Conservation (phyloP, 2,797 vertebrate species). For the Vultur gryphus region DNA sequence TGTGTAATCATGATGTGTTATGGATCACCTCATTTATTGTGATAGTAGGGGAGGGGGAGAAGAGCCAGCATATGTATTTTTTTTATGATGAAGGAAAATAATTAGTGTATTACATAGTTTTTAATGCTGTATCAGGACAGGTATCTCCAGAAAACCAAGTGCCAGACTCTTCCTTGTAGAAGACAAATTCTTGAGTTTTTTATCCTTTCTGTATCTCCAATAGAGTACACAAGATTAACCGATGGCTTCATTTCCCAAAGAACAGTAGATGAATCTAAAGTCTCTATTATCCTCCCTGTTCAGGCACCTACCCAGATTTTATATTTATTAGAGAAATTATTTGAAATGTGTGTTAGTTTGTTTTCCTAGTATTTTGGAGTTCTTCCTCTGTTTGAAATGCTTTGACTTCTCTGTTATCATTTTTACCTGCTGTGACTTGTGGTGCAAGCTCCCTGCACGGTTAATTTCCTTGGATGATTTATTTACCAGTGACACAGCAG, state of each 20-base stretch:
- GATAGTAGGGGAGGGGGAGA: not conserved
- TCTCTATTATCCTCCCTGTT: not conserved
- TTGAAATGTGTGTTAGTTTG: not conserved
- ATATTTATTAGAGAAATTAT: not conserved
- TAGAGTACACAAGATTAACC: not conserved
- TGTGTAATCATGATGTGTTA: not conserved
- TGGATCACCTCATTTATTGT: not conserved
- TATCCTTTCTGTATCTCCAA: not conserved
- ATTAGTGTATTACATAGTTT: not conserved
- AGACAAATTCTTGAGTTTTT: not conserved
- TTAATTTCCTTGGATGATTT: slow-evolving; percentile 35
- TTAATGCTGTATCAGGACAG: not conserved
- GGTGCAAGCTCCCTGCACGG: not conserved
- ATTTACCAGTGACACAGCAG: slow-evolving; percentile 38
- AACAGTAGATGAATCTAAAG: not conserved
- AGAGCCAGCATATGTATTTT: not conserved
- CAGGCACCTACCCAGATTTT: not conserved
- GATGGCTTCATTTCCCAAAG: not conserved
- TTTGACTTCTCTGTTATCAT: not conserved
- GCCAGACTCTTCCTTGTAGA: not conserved
- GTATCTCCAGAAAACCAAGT: not conserved
- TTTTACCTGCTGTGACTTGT: slow-evolving; percentile 2
- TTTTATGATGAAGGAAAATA: not conserved
- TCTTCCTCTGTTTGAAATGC: not conserved
- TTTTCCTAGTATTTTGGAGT: not conserved